phyloP scores from a whole-genome alignment of 2,888 invertebrate genomes.

The Zelleria hepariella region DNA sequence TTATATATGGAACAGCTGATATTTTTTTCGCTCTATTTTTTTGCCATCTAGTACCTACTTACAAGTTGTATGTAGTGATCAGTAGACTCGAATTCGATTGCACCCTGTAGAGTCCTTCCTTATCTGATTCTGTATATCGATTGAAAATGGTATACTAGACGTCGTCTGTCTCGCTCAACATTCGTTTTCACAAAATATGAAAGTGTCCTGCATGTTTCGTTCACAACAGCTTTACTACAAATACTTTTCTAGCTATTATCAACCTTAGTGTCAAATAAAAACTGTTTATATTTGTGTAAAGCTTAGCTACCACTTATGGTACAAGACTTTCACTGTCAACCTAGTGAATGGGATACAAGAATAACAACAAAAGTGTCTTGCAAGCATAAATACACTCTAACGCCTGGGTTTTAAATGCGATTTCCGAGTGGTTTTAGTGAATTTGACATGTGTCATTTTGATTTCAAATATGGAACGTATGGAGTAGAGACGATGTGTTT shows the following conservation, averaged over 20 bases:
- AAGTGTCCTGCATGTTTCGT: conserved; percentile 16
- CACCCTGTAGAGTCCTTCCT: no score
- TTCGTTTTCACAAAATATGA: conserved; percentile 28
- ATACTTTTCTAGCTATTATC: not conserved
- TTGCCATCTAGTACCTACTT: no score
- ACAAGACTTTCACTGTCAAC: not conserved
- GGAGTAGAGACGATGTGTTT: conserved; percentile 13
- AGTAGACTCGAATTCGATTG: no score
- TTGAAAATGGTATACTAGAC: no score
- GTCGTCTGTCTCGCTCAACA: not conserved
- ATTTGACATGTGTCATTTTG: conserved; percentile 20
- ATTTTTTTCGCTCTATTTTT: no score
- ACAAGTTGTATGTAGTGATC: no score
- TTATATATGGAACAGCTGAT: no score
- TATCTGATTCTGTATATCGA: no score
- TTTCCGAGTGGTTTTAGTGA: not conserved
- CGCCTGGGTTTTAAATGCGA: not conserved
- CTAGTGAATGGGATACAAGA: conserved; percentile 3
- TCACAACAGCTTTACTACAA: conserved; percentile 8
- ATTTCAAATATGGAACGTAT: conserved; percentile 28
- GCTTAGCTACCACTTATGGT: not conserved
- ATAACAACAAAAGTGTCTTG: not conserved
- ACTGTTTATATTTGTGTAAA: not conserved
- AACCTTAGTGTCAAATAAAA: not conserved
- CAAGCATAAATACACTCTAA: not conserved